phyloP scores from a whole-genome alignment of 1,140 invertebrate species.

The Ooceraea biroi region DNA sequence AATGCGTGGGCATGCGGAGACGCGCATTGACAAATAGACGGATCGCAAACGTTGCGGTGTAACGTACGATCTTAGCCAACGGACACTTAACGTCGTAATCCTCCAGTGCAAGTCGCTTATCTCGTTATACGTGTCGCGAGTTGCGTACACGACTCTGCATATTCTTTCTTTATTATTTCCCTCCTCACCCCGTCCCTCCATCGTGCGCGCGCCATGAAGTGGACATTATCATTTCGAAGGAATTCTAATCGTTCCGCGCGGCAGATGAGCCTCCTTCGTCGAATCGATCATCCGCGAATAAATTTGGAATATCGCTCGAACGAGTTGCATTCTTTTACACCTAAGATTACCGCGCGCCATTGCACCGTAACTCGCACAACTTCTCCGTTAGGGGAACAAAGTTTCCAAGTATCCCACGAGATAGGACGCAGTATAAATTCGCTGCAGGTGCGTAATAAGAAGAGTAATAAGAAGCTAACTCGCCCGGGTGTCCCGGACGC shows the following conservation, averaged over 20 bases:
- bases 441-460: slow-evolving; percentile 25
- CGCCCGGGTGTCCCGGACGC: not conserved
- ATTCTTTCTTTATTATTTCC: not conserved
- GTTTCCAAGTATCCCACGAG: slow-evolving; percentile 26
- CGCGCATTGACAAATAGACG: slow-evolving; percentile 56
- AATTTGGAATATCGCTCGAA: slow-evolving; percentile 7
- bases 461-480: slow-evolving; percentile 33
- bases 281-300: not conserved
- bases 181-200: too few species aligned
- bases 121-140: not conserved
- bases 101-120: slow-evolving; percentile 42
- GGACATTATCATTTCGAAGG: not conserved
- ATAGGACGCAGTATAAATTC: slow-evolving; percentile 19
- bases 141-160: not conserved
- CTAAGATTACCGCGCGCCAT: not conserved
- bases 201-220: not conserved
- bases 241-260: not conserved
- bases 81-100: slow-evolving; percentile 69
- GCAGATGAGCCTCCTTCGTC: not conserved
- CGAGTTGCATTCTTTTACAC: not conserved
- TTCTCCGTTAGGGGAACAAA: slow-evolving; percentile 30
- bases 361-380: slow-evolving; percentile 14
- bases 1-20: slow-evolving; percentile 66
- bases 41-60: slow-evolving; percentile 40
- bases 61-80: slow-evolving; percentile 60